Evolutionary conservation across 2,113 vertebrate species (phyloP).

Genomic region (Platichthys stellatus): DNA sequence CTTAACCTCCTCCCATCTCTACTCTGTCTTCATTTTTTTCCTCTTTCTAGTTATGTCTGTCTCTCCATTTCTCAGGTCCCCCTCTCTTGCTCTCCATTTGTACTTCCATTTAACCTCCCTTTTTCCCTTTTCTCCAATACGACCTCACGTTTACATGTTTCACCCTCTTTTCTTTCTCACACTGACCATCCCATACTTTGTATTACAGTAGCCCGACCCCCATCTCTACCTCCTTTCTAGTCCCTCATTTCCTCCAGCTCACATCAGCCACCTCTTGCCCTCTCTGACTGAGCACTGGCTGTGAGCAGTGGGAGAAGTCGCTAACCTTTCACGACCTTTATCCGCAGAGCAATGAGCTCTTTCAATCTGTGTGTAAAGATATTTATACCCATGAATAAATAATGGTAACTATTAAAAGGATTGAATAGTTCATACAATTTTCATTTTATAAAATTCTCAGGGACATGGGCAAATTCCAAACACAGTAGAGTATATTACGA

Average conservation of each 20-base stretch:
- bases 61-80: neutral
- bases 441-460: neutral
- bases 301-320: conserved; percentile 62
- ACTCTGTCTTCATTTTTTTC: neutral
- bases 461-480: neutral
- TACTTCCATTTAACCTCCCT: conserved; percentile 1
- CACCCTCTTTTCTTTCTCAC: neutral
- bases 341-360: conserved; percentile 29
- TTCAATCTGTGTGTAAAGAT: conserved; percentile 18
- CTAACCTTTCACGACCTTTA: conserved; percentile 78
- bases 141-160: no score
- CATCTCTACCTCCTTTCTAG: neutral
- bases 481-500: neutral
- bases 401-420: conserved; percentile 8
- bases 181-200: neutral
- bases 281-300: conserved; percentile 39
- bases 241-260: neutral
- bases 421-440: neutral
- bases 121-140: neutral
- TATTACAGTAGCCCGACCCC: neutral
- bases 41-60: neutral
- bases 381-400: conserved; percentile 64
- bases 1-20: conserved; percentile 10
- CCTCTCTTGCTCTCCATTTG: neutral
- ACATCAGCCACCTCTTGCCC: neutral